Evolutionary conservation across 2,113 vertebrate genomes (phyloP).

Genomic region (Varanus salvator): DNA sequence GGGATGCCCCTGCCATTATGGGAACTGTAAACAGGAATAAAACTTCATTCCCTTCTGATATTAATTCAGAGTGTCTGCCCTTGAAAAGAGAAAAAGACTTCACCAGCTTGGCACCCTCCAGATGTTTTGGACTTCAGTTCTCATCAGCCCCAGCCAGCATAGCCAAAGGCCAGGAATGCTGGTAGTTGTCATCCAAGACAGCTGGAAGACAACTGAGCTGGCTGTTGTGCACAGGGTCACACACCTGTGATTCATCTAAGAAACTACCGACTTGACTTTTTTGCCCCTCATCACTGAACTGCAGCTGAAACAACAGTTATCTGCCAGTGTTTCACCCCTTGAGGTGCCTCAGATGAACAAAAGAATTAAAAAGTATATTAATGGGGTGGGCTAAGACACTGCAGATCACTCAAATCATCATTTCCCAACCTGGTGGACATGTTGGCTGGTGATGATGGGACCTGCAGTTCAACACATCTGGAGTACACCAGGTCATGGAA

Average conservation of each 20-base stretch:
- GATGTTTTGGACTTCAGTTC: no score
- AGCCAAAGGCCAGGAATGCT: background rate
- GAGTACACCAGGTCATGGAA: no score
- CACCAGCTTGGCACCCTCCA: no score
- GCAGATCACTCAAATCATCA: background rate
- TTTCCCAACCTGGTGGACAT: no score
- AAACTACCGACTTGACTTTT: slow-evolving; percentile 56
- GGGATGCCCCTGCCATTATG: background rate
- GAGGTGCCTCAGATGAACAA: slow-evolving; percentile 67
- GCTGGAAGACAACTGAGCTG: background rate
- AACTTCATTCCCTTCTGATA: slow-evolving; percentile 47
- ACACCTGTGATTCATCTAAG: slow-evolving; percentile 72
- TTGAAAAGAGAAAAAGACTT: slow-evolving; percentile 60
- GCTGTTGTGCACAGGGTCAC: slow-evolving; percentile 35
- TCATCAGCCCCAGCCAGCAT: background rate
- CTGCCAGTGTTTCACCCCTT: slow-evolving; percentile 67
- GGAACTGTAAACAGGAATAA: slow-evolving; percentile 43
- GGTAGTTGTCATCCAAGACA: background rate
- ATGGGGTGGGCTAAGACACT: slow-evolving; percentile 63
- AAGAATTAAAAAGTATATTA: slow-evolving; percentile 68
- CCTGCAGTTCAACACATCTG: no score
- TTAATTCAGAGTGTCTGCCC: slow-evolving; percentile 65
- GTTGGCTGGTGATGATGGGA: no score
- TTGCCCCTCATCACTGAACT: slow-evolving; percentile 43
- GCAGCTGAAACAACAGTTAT: slow-evolving; percentile 69